Evolutionary conservation across 1,140 invertebrate genomes (phyloP).

Genomic region (Ostrea edulis): DNA sequence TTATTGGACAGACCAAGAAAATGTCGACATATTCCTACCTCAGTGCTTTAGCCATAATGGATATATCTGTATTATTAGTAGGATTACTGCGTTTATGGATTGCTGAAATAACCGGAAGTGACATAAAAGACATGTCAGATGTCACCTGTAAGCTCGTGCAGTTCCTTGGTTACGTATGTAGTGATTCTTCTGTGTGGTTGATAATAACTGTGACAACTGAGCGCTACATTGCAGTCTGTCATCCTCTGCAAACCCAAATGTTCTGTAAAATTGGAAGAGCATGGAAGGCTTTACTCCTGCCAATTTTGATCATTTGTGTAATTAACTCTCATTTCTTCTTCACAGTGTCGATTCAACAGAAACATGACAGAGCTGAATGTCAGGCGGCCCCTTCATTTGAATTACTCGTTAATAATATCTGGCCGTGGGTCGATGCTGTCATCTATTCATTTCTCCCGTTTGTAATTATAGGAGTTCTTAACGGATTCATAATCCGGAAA

Average conservation of each 20-base stretch:
- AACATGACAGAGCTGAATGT: conserved; percentile 42
- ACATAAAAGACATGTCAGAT: conserved; percentile 59
- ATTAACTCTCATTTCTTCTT: conserved; percentile 73
- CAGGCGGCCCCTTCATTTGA: conserved; percentile 55
- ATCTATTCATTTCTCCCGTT: conserved; percentile 76
- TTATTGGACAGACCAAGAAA: conserved; percentile 59
- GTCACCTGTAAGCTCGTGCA: conserved; percentile 72
- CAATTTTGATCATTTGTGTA: conserved; percentile 58
- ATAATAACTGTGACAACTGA: conserved; percentile 78
- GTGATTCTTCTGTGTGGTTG: conserved; percentile 76
- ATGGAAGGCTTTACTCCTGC: conserved; percentile 54
- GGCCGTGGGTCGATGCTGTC: conserved; percentile 76
- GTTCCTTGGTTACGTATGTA: conserved; percentile 69
- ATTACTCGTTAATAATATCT: conserved; percentile 67
- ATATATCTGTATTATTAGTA: conserved; percentile 71
- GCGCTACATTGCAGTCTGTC: conserved; percentile 73
- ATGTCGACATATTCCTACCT: conserved; percentile 75
- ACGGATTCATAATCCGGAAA: conserved; percentile 70
- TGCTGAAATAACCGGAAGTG: conserved; percentile 62
- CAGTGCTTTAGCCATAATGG: conserved; percentile 69
- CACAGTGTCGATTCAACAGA: conserved; percentile 58
- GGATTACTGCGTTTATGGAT: conserved; percentile 74
- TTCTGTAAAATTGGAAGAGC: conserved; percentile 71
- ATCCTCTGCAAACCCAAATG: conserved; percentile 71
- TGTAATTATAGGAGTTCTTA: conserved; percentile 70